Base-by-base conservation (phyloP, 2,113 vertebrate genomes). In the Nicator chloris region DNA sequence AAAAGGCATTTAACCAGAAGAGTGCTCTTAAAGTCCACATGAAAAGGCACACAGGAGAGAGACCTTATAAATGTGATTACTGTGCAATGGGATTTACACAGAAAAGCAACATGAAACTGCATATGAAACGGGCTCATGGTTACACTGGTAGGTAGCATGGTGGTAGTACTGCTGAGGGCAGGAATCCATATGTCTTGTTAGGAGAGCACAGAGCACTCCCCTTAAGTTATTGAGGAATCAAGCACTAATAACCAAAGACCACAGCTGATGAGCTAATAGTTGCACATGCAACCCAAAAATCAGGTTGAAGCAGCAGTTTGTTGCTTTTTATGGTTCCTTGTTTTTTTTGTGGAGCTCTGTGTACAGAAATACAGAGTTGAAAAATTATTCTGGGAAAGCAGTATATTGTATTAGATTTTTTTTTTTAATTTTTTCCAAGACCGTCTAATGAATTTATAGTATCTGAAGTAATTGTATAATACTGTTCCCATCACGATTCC, bases 61-160 rank as follows among this genome's bases (percentile, higher is more conserved):
- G 99, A 97, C 99, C 99, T 40, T 99, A 99, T 82, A 98, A 98
- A 92, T 99, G 99, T 44, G 98, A 98, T 93, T 98, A 99, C 92
- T 99, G 99, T 86, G 98, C 97, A 90, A 99, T 99, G 98, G 98
- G 98, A 66, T 99, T 99, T 97, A 99, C 99, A 0, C 99, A 99
- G 98, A 99, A 99, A 97, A 99, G 99, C 98, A 99, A 99, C 98
- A 99, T 99, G 99, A 99, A 99, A 40, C 98, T 99, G 84, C 99
- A 99, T 86, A 98, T 99, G 99, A 99, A 99, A 95, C 98, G 99
- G 39, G 98, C 99, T 9, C 99, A 99, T 50, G 98, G 99, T 96
- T 99, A 98, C 57, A 94, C 98, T 73, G 98, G 98, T 98, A 93
- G 1, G 97, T 97, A 80, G 64, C 54, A 9, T 37, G 44, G 13